Evolutionary conservation across 2,797 vertebrate genomes (phyloP).

Genomic region (Macroramphosus scolopax): DNA sequence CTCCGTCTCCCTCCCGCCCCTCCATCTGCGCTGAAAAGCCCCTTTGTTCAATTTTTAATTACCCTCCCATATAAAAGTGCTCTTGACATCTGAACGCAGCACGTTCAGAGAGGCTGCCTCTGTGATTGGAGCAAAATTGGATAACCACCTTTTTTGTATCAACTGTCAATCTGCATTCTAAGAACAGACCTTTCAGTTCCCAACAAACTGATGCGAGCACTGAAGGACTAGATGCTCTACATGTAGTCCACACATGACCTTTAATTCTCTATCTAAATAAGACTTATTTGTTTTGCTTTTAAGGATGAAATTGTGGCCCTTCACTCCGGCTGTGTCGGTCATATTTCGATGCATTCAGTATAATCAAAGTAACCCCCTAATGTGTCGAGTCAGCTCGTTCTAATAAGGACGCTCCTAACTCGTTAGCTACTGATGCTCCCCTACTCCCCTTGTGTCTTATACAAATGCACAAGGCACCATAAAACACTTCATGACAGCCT

Average conservation of each 20-base stretch:
- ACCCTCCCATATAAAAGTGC: conserved; percentile 66
- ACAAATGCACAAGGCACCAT: too few species aligned
- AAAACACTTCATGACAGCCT: too few species aligned
- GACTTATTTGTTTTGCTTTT: too few species aligned
- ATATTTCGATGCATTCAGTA: conserved; percentile 22
- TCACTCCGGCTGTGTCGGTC: too few species aligned
- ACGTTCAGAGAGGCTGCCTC: conserved; percentile 51
- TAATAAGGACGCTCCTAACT: too few species aligned
- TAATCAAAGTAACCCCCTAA: conserved; percentile 28
- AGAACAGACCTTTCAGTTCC: conserved; percentile 36
- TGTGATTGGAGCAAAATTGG: conserved; percentile 63
- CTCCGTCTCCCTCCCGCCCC: conserved; percentile 34
- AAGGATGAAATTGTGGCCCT: too few species aligned
- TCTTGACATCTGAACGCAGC: conserved; percentile 67
- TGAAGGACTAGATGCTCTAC: too few species aligned
- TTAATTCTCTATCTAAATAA: too few species aligned
- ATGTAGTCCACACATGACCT: too few species aligned
- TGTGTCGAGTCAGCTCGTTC: too few species aligned
- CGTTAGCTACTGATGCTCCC: too few species aligned
- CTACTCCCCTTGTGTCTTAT: too few species aligned
- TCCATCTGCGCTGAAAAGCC: conserved; percentile 67
- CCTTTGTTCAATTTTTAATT: conserved; percentile 78
- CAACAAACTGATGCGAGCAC: conserved; percentile 12
- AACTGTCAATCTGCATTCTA: conserved; percentile 52
- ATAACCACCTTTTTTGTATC: conserved; percentile 62